Base-by-base conservation (phyloP, 2,113 vertebrate genomes). In the Chionodraco myersi region DNA sequence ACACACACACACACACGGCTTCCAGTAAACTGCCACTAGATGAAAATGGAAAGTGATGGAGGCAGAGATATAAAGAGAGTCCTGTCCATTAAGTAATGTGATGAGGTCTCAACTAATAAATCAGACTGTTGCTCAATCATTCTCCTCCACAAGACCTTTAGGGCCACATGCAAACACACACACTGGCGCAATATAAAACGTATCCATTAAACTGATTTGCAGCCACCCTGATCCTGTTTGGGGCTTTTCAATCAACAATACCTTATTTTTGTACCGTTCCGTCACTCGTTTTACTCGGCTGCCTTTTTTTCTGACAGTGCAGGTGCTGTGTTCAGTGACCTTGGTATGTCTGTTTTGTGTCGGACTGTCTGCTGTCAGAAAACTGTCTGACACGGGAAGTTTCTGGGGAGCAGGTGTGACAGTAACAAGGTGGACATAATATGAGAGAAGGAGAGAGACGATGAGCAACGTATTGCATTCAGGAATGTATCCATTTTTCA, bases 401-500 rank as follows among this genome's bases (percentile, higher is more conserved):
- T 87, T 86, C 88, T 51, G 51, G 90, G 85, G 83, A 93, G 83
- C 86, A 92, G 86, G 78, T 92, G 91, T 91, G 86, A 81, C 49
- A 86, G 74, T 73, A 81, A 86, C 58, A 87, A 83, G 85, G 71
- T 77, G 81, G 87, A 86, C 82, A 76, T 63, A 7, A 66, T 2
- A 48, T 41, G 11, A 74, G 45, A 23, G 61, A 54, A 26, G 49
- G 21, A n/a, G 8, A 18, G 6, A 5, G 53, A n/a, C n/a, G 16
- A 47, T 48, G 53, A 34, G 23, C 13, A 34, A 41, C 44, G 51
- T 10, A 10, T 65, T 65, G 47, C 53, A 18, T 83, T 72, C 30
- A 11, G 47, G 59, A 58, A 23, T 75, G 47, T 26, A 13, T 63
- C 8, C 9, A 15, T 16, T 26, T 48, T 65, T 49, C 47, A 64